Evolutionary conservation across 1,140 invertebrate genomes (phyloP), one percentile per base, ranked within the genome.

Genomic region (Lasioglossum baleicum): DNA sequence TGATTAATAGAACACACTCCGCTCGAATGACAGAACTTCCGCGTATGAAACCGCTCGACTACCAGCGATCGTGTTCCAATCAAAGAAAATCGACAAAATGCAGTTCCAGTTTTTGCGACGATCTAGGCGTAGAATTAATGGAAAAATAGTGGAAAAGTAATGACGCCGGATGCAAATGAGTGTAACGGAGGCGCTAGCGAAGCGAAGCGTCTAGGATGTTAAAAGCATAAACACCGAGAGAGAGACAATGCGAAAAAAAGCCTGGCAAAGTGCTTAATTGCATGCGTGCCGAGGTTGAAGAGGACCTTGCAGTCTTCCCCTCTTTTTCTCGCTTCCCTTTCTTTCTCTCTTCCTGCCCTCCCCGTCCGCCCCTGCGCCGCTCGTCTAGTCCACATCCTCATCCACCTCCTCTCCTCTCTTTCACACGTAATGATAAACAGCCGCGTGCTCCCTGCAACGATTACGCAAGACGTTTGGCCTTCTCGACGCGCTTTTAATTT

Each of bases 401-500:
- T 44, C 78, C 77, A 42, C 83, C 75, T 72, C 80, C 75, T 77
- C 67, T 79, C 78, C 69, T 68, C 80, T 83, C 72, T 88, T 83
- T 83, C 85, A 80, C 86, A 70, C 79, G 78, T 84, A 83, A 87
- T 87, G 83, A 88, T 88, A 87, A 87, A 88, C 84, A 84, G 78
- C 84, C 84, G 88, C 85, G 76, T 83, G 81, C 81, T 88, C 87
- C 75, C 82, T 79, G 81, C 83, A 82, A 53, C 79, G 86, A 86
- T 90, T 90, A 86, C 86, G 88, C 85, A 90, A 87, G 66, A 35
- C 66, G 67, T 67, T 77, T 80, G 89, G 87, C 89, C 90, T 91
- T 91, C 90, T 88, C 84, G 56, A 67, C 74, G 75, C 77, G 84
- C 85, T 90, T 91, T 89, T 88, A 91, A 91, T 89, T 91, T 91